A percentile compares a stretch with the other conserved stretches of the same genome.
Evolutionary conservation across 2,797 vertebrate genomes (phyloP).

Genomic region (Chloroceryle amazona): DNA sequence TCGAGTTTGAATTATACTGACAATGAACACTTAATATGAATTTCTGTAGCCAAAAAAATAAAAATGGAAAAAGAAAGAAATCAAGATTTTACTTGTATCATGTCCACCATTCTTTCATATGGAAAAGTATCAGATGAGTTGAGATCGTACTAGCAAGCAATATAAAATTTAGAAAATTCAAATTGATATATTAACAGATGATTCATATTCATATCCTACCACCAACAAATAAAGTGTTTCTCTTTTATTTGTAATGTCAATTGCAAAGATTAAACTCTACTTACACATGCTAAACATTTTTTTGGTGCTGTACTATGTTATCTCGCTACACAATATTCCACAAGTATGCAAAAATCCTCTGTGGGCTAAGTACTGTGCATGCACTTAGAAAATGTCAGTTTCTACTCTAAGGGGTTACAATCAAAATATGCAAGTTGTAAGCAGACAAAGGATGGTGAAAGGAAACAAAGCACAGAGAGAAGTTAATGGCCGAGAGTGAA

Average conservation of each 20-base stretch:
- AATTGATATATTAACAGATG: neutral
- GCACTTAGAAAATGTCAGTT: neutral
- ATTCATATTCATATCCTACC: neutral
- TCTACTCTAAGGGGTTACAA: neutral
- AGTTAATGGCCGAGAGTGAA: neutral
- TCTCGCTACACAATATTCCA: neutral
- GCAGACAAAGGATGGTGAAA: neutral
- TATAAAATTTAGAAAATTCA: neutral
- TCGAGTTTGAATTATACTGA: neutral
- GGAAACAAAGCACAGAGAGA: neutral
- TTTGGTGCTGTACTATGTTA: accelerated
- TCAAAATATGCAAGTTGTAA: neutral
- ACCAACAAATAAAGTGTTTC: neutral
- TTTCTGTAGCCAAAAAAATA: neutral
- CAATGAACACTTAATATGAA: neutral
- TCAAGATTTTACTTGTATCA: neutral
- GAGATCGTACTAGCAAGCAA: neutral
- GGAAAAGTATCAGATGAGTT: neutral
- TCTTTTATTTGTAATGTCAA: neutral
- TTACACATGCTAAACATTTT: neutral
- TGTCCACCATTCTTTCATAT: neutral
- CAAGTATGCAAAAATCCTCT: neutral
- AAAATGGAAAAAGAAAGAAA: neutral
- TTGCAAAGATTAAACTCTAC: neutral
- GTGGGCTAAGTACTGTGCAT: neutral